phyloP scores from a whole-genome alignment of 2,113 vertebrate species.

The Globicephala melas region DNA sequence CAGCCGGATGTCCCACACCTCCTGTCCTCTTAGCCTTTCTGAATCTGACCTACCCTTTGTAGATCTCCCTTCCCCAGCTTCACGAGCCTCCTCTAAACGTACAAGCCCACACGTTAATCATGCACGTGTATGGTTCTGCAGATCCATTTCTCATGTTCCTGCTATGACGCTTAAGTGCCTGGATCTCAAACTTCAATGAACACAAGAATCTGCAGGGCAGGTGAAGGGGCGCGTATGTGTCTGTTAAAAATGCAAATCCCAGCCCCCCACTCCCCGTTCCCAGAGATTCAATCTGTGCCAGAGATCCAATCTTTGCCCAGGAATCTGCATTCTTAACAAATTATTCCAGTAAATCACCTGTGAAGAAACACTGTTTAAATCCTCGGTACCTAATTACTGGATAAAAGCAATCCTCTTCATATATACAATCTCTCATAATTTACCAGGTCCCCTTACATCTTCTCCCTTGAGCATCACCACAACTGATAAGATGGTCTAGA shows the following conservation, averaged over 20 bases:
- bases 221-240: background rate
- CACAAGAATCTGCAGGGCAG: background rate
- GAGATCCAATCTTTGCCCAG: background rate
- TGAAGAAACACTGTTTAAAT: background rate
- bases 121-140: fast-evolving
- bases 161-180: background rate
- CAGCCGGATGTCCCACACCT: background rate
- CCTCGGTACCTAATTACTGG: background rate
- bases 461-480: background rate
- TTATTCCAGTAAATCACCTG: background rate
- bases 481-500: background rate
- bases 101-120: fast-evolving
- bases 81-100: background rate
- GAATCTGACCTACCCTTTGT: background rate
- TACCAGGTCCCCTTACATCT: background rate
- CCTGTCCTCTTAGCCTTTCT: background rate
- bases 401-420: background rate
- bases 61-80: background rate
- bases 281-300: background rate
- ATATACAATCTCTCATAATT: fast-evolving
- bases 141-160: background rate
- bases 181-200: background rate
- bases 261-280: background rate
- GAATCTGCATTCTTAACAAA: background rate
- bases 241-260: background rate